phyloP scores from a whole-genome alignment of 2,113 vertebrate species.

The Hippocampus guttulatus region DNA sequence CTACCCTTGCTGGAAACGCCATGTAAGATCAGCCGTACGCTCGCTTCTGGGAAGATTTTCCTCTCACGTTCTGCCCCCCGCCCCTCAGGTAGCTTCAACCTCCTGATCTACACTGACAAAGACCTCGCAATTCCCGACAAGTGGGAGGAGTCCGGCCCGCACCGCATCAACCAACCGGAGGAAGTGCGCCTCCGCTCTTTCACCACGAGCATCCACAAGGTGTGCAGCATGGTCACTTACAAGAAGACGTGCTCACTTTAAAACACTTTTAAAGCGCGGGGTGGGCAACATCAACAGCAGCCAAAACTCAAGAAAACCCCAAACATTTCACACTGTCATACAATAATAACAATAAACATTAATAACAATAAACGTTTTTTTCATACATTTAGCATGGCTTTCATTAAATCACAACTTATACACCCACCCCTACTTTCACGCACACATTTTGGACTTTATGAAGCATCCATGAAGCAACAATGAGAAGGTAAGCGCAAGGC shows the following conservation, averaged over 20 bases:
- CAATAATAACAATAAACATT: background rate
- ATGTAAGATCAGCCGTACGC: conserved; percentile 73
- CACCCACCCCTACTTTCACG: background rate
- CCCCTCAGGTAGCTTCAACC: conserved; percentile 88
- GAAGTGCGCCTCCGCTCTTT: conserved; percentile 92
- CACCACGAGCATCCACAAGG: conserved; percentile 94
- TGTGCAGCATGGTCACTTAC: conserved; percentile 89
- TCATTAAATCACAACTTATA: background rate
- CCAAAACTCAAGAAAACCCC: background rate
- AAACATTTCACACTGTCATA: background rate
- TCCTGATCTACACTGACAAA: conserved; percentile 94
- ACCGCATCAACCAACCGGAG: conserved; percentile 88
- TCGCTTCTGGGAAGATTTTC: background rate
- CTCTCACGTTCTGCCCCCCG: background rate
- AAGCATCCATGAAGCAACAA: background rate
- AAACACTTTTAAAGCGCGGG: conserved; percentile 18
- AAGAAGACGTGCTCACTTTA: conserved; percentile 75
- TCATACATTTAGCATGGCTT: background rate
- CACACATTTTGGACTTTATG: background rate
- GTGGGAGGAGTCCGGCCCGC: conserved; percentile 94
- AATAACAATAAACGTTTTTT: background rate
- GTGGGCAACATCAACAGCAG: background rate
- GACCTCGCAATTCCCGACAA: conserved; percentile 87
- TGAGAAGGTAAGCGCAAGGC: background rate
- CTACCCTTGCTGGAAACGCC: conserved; percentile 87